These are phyloP conservation scores for Dynastes tityus DNA, from an alignment of 2,888 invertebrate species.

Conservation along the genomic window DNA sequence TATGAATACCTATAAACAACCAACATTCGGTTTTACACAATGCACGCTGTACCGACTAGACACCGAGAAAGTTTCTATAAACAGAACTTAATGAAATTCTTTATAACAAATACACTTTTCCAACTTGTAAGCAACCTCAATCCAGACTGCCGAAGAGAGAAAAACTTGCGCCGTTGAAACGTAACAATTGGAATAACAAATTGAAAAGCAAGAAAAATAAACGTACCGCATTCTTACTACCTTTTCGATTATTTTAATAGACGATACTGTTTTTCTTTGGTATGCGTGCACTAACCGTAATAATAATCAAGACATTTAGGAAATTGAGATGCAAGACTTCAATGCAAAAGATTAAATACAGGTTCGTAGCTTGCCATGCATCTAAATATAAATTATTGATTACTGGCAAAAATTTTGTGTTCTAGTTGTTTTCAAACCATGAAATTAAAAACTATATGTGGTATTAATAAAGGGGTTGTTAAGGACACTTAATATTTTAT, in stretches of 20 bases:
- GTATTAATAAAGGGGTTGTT: too few species aligned
- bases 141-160: conserved; percentile 18
- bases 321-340: neutral
- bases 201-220: conserved; percentile 38
- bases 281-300: conserved; percentile 1
- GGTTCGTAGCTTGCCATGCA: too few species aligned
- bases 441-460: too few species aligned
- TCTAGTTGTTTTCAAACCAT: too few species aligned
- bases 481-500: too few species aligned
- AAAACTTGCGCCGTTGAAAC: conserved; percentile 30
- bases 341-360: neutral
- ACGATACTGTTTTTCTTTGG: neutral
- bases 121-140: conserved; percentile 45
- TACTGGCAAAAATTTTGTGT: too few species aligned
- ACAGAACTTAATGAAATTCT: conserved; percentile 48
- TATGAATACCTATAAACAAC: conserved; percentile 52
- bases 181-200: conserved; percentile 47
- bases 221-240: conserved; percentile 13
- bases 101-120: conserved; percentile 47
- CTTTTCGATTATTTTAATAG: conserved; percentile 25
- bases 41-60: conserved; percentile 1
- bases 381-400: too few species aligned
- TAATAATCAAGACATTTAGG: conserved; percentile 10
- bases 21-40: conserved; percentile 39
- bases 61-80: conserved; percentile 35